Percentiles rank a stretch among this genome's conserved stretches.
Evolutionary conservation across 2,113 vertebrate genomes (phyloP).

Genomic region (Alces alces): DNA sequence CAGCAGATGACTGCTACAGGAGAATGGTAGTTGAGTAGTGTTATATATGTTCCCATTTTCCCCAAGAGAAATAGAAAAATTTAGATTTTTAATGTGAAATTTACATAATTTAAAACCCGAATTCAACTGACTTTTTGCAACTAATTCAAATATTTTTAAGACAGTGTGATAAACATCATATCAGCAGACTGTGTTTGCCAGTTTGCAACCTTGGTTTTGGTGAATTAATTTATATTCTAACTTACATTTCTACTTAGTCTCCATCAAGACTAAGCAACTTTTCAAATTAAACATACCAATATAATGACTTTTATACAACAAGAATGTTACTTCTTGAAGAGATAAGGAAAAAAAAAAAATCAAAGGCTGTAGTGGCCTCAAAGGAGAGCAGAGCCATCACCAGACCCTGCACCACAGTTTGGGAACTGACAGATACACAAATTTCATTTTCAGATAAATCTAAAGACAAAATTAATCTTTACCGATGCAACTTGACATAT

Average conservation of each 20-base stretch:
- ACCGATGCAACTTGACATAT: background rate
- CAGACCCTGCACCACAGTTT: background rate
- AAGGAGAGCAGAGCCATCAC: background rate
- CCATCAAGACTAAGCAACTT: background rate
- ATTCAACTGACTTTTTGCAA: background rate
- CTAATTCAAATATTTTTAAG: conserved; percentile 9
- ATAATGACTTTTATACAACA: background rate
- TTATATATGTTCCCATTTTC: background rate
- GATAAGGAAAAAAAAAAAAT: background rate
- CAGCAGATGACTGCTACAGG: background rate
- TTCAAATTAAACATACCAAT: conserved; percentile 11
- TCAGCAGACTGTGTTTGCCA: background rate
- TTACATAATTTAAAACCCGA: background rate
- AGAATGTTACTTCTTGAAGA: conserved; percentile 23
- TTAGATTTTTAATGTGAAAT: background rate
- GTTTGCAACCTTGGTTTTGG: background rate
- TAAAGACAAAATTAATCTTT: background rate
- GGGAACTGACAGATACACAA: background rate
- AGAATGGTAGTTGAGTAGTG: background rate
- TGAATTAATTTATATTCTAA: background rate
- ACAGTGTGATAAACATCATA: background rate
- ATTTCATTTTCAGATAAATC: conserved; percentile 23
- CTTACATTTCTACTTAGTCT: background rate
- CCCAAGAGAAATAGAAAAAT: background rate
- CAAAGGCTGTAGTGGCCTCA: background rate